These are phyloP conservation scores for Patella pellucida DNA, from an alignment of 2,888 invertebrate genomes.

Conservation along the genomic window DNA sequence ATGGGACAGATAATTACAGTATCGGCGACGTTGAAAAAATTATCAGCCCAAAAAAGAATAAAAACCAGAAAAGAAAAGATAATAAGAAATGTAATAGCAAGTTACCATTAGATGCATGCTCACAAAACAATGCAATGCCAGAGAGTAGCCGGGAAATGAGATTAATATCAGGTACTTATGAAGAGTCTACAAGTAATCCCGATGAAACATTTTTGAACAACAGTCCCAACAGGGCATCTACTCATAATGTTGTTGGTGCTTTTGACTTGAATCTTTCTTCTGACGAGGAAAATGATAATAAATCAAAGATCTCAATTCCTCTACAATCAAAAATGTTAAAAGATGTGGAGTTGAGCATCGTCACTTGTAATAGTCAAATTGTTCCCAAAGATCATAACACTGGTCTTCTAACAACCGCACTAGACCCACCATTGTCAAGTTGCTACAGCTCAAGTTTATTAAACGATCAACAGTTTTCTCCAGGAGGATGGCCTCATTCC, in stretches of 20 bases:
- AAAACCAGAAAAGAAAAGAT: not conserved
- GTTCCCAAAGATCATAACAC: not conserved
- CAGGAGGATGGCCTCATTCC: not conserved
- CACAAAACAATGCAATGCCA: not conserved
- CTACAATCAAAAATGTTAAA: not conserved
- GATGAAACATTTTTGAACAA: not conserved
- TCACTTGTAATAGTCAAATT: not conserved
- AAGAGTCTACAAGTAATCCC: not conserved
- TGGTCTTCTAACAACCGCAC: not conserved
- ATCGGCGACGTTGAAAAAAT: not conserved
- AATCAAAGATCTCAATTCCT: not conserved
- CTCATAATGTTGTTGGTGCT: not conserved
- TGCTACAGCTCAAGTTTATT: not conserved
- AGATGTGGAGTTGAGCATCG: not conserved
- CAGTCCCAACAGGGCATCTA: not conserved
- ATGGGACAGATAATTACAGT: not conserved
- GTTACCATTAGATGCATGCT: not conserved
- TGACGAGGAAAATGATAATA: not conserved
- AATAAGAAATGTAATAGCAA: not conserved
- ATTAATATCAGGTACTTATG: not conserved
- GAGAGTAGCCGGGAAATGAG: not conserved
- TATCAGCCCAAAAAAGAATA: not conserved
- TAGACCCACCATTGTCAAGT: slow-evolving; percentile 1
- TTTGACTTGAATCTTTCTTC: not conserved
- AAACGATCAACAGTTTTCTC: not conserved